Conservation (phyloP, 2,797 vertebrate genomes). For the Salmo trutta region DNA sequence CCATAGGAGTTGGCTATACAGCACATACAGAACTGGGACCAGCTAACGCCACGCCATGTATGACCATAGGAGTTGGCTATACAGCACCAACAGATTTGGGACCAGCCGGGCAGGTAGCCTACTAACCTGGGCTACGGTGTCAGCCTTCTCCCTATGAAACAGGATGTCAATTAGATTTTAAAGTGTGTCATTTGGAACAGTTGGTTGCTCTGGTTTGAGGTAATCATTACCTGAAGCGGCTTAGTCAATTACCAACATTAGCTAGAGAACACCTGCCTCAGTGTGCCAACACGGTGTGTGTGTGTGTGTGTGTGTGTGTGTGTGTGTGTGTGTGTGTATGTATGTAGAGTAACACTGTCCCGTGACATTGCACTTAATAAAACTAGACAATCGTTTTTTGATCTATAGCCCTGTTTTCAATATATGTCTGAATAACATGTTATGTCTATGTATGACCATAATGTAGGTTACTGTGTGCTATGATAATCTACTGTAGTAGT, state of each 20-base stretch:
- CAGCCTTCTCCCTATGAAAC: neutral
- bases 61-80: no score
- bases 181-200: neutral
- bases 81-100: no score
- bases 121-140: neutral
- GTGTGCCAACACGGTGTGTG: neutral
- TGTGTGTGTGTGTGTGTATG: neutral
- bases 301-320: neutral
- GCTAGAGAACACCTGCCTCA: neutral
- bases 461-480: neutral
- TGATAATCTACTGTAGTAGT: neutral
- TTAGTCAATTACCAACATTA: neutral
- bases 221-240: neutral
- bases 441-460: neutral
- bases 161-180: neutral
- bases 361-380: neutral
- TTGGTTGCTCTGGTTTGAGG: neutral
- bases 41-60: no score
- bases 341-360: neutral
- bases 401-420: neutral
- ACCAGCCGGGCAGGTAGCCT: neutral
- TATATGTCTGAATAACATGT: neutral
- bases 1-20: no score
- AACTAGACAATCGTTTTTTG: no score
- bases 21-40: no score